Evolutionary conservation across 2,797 vertebrate genomes (phyloP).

Genomic region (Euthynnus affinis): DNA sequence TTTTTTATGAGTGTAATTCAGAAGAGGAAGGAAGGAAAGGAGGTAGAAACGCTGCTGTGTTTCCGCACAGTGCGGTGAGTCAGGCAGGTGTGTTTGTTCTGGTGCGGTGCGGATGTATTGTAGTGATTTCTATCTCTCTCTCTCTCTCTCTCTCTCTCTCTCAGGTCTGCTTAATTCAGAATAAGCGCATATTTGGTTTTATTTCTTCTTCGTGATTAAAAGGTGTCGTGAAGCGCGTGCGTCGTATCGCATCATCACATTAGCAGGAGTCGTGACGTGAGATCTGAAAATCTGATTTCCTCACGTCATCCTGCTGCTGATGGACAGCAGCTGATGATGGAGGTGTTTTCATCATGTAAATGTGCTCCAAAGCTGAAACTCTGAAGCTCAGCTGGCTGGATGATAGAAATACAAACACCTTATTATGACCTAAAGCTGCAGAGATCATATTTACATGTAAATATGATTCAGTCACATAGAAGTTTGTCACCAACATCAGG

Average conservation of each 20-base stretch:
- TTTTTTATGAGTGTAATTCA: neutral
- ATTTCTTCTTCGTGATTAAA: neutral
- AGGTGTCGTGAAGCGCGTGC: neutral
- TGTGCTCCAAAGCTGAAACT: neutral
- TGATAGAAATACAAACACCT: slow-evolving; percentile 8
- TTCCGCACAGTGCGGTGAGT: slow-evolving; percentile 25
- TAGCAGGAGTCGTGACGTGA: slow-evolving; percentile 50
- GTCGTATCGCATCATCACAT: neutral
- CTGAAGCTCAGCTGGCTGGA: neutral
- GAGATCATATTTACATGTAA: neutral
- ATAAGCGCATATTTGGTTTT: too few relatives aligned
- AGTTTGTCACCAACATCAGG: too few relatives aligned
- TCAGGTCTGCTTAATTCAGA: too few relatives aligned
- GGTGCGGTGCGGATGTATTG: slow-evolving; percentile 32
- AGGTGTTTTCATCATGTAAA: neutral
- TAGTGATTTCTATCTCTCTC: neutral
- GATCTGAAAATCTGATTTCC: slow-evolving; percentile 19
- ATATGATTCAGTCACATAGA: neutral
- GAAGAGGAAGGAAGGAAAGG: neutral
- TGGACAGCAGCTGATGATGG: slow-evolving; percentile 17
- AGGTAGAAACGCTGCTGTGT: slow-evolving; percentile 3
- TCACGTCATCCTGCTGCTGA: slow-evolving; percentile 6
- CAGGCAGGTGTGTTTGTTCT: slow-evolving; percentile 47
- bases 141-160: neutral
- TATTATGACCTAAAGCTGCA: neutral